Evolutionary conservation across 1,140 invertebrate genomes (phyloP).

Genomic region (Orchesella cincta): DNA sequence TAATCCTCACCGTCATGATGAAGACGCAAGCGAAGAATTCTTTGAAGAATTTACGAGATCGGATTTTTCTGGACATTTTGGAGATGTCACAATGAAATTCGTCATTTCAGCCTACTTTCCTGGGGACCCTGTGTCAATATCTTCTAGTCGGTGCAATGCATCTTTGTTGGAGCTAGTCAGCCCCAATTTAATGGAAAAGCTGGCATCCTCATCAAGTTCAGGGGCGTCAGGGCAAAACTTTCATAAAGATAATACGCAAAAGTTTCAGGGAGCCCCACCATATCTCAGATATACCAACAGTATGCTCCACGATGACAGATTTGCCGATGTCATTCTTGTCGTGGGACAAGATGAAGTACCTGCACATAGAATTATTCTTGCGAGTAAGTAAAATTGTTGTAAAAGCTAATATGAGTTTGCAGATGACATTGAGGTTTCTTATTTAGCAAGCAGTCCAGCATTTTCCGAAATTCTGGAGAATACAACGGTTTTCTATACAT

Average conservation of each 20-base stretch:
- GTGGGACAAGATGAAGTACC: conserved; percentile 13
- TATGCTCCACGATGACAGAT: conserved; percentile 41
- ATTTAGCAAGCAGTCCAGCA: conserved; percentile 42
- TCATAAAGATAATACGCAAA: background rate
- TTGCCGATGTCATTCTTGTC: conserved; percentile 33
- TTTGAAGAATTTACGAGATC: background rate
- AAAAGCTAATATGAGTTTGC: no score
- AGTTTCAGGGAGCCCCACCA: conserved; percentile 18
- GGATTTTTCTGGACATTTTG: background rate
- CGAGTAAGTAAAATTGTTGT: conserved; percentile 31
- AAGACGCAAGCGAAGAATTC: background rate
- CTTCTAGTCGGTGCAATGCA: background rate
- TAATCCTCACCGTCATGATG: background rate
- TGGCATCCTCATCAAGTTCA: background rate
- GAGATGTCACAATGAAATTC: conserved; percentile 32
- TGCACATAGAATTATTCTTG: conserved; percentile 43
- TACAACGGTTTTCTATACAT: background rate
- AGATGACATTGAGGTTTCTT: no score
- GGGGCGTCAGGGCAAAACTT: background rate
- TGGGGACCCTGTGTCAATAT: conserved; percentile 28
- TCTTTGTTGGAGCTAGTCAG: background rate
- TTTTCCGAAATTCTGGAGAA: conserved; percentile 33
- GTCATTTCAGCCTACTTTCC: conserved; percentile 41
- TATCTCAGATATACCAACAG: conserved; percentile 38
- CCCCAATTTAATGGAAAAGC: background rate